phyloP scores from a whole-genome alignment of 1,140 invertebrate species.

The Pomacea maculata region DNA sequence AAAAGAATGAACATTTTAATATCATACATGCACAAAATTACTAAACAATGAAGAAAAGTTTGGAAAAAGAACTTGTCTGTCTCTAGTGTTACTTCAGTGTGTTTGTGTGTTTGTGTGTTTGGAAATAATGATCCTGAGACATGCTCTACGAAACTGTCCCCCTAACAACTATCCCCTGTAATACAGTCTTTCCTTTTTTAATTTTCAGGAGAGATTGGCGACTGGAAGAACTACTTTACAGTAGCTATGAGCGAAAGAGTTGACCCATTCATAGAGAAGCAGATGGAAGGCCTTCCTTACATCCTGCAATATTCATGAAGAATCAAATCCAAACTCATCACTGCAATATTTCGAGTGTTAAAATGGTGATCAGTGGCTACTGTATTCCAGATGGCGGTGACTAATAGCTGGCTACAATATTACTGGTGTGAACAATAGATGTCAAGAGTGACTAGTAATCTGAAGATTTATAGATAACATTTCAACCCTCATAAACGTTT shows the following conservation, averaged over 20 bases:
- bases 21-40: not conserved
- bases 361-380: no score
- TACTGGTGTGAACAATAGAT: no score
- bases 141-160: not conserved
- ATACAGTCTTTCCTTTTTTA: not conserved
- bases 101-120: not conserved
- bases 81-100: not conserved
- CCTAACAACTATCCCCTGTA: not conserved
- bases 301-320: not conserved
- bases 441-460: no score
- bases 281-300: not conserved
- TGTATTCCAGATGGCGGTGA: no score
- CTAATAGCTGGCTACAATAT: no score
- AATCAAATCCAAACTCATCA: no score
- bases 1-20: not conserved
- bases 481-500: no score
- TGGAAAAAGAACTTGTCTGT: not conserved
- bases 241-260: not conserved
- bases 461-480: no score
- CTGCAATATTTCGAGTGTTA: no score
- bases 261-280: not conserved
- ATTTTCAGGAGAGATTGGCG: slow-evolving; percentile 3
- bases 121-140: not conserved
- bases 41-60: not conserved
- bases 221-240: slow-evolving; percentile 13